Base-by-base conservation (phyloP, 2,113 vertebrate species). In the Dicaeum eximium region DNA sequence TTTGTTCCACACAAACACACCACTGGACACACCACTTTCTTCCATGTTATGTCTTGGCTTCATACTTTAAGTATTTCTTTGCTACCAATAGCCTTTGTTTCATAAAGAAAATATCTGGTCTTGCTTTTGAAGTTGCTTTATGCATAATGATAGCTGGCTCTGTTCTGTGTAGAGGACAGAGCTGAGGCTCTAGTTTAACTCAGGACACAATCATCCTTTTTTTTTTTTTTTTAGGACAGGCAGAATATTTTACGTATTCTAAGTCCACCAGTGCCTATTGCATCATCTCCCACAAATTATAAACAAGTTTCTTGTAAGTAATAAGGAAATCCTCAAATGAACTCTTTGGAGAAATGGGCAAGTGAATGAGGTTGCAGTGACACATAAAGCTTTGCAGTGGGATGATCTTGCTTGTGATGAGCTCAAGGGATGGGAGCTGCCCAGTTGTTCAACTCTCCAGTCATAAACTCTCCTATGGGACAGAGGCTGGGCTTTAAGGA, bases 201-300 rank as follows among this genome's bases (percentile, higher is more conserved):
- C 17, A 1, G 31, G 21, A 71, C 6, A 40, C 13, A 73, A 20
- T 21, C 0, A 2, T n/a, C 9, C 10, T 75, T 2, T 8, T 30
- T 75, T 44, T 75, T 2, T 8, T 30, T 75, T 44, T 50, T n/a
- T 71, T 21, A 58, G 16, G 10, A 31, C 20, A 58, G 33, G 6
- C 14, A 48, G 20, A 72, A 18, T 58, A 48, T 74, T 86, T 70
- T 2, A 35, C 0, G 0, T 54, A 1, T 17, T 66, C 4, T 4
- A 62, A 89, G 44, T 42, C 27, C 25, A 47, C 17, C 25, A 12
- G 6, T n/a, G 5, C 6, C 27, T 60, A 10, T 35, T 64, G 21
- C 23, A 75, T 57, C 45, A 51, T 33, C 13, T 80, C 33, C 9
- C 35, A 72, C 4, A 50, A 67, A 67, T 37, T n/a, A 58, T 15